Percentiles rank a stretch among this genome's conserved stretches.
phyloP scores from a whole-genome alignment of 2,888 invertebrate species.

The Cremastinae sp. region DNA sequence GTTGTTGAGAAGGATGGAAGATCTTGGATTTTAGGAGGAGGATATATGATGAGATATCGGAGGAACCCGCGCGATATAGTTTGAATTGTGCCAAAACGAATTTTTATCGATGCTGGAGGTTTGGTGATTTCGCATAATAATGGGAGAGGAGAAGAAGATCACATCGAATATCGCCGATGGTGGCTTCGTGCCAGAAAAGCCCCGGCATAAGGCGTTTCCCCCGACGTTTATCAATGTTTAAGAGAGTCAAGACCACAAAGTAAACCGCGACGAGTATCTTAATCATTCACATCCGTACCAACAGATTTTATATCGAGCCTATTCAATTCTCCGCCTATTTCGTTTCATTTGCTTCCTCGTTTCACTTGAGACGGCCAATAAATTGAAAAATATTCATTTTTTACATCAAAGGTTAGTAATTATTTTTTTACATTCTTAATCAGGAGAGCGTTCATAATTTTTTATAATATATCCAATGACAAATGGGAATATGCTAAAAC shows the following conservation, averaged over 20 bases:
- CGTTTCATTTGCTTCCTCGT: neutral
- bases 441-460: too few relatives aligned
- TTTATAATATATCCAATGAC: too few relatives aligned
- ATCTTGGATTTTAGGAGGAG: conserved; percentile 13
- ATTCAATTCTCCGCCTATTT: conserved; percentile 4
- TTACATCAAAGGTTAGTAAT: too few relatives aligned
- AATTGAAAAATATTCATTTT: neutral
- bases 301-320: conserved; percentile 18
- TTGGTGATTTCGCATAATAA: conserved; percentile 54
- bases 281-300: conserved; percentile 54
- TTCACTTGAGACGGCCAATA: too few relatives aligned
- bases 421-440: too few relatives aligned
- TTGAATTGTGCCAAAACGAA: conserved; percentile 49
- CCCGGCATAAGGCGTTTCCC: conserved; percentile 66
- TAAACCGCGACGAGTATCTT: conserved; percentile 59
- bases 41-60: conserved; percentile 24
- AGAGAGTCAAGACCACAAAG: conserved; percentile 61
- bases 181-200: conserved; percentile 73
- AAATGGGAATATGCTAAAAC: too few relatives aligned
- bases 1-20: conserved; percentile 54
- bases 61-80: conserved; percentile 25
- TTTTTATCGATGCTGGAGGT: conserved; percentile 59
- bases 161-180: conserved; percentile 69
- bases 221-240: conserved; percentile 66
- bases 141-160: conserved; percentile 61